phyloP scores from a whole-genome alignment of 2,797 vertebrate species.

The Vultur gryphus region DNA sequence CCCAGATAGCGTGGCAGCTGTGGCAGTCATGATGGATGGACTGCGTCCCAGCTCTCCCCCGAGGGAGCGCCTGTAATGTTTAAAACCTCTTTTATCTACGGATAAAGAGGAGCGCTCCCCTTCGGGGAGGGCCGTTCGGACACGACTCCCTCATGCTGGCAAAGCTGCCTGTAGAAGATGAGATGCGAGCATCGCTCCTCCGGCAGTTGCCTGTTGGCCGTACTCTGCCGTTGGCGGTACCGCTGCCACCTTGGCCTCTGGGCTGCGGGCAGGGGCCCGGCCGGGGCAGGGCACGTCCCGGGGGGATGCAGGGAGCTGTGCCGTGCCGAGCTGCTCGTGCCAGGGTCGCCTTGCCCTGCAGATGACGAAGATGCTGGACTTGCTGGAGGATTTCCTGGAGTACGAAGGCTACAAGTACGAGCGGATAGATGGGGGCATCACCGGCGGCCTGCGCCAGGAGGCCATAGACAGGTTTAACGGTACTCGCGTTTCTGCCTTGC shows the following conservation, averaged over 20 bases:
- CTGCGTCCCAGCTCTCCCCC: neutral
- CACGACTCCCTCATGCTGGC: neutral
- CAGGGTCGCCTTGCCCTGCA: conserved; percentile 19
- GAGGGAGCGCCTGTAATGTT: neutral
- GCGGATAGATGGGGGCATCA: conserved; percentile 94
- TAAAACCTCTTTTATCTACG: neutral
- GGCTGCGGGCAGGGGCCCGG: accelerated
- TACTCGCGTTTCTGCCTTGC: conserved; percentile 11
- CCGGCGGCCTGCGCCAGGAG: conserved; percentile 92
- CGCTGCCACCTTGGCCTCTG: accelerated
- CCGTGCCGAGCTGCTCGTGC: accelerated
- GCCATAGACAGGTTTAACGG: conserved; percentile 98
- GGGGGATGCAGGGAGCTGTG: neutral
- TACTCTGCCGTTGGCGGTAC: too few relatives aligned
- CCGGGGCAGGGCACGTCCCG: accelerated
- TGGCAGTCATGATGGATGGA: neutral
- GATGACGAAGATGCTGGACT: conserved; percentile 99
- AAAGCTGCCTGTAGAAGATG: neutral
- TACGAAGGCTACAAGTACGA: conserved; percentile 98
- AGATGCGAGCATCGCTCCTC: accelerated
- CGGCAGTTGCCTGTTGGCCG: neutral
- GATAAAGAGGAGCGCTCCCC: neutral
- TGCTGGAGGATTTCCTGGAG: conserved; percentile 96
- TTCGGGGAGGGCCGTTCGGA: neutral
- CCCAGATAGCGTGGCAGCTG: neutral